Percentiles rank a stretch among this genome's conserved stretches.
Evolutionary conservation across 2,797 vertebrate genomes (phyloP).

Genomic region (Sebastes goodei): DNA sequence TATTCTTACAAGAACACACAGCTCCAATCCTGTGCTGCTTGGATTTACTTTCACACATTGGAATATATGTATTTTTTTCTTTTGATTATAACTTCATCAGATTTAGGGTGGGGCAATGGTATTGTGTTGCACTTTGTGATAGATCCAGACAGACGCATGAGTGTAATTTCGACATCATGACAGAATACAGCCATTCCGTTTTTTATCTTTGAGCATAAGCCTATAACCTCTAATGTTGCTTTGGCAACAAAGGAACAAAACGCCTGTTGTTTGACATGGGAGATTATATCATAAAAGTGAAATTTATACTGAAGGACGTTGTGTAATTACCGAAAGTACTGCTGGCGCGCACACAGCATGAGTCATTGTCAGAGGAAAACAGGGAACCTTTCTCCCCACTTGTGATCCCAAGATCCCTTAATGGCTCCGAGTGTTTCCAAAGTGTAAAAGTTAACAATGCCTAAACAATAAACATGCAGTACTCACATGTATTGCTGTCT

Average conservation of each 20-base stretch:
- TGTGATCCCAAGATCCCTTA: conserved; percentile 46
- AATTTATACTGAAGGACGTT: conserved; percentile 68
- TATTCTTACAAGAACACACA: conserved; percentile 40
- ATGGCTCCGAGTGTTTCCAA: conserved; percentile 55
- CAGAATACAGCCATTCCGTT: conserved; percentile 54
- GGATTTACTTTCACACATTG: conserved; percentile 40
- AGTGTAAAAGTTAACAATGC: conserved; percentile 67
- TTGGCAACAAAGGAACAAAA: conserved; percentile 73
- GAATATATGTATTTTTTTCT: conserved; percentile 33
- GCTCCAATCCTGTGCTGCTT: neutral
- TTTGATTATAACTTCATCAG: conserved; percentile 53
- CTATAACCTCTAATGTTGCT: conserved; percentile 68
- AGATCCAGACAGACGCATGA: conserved; percentile 22
- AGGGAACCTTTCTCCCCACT: conserved; percentile 56
- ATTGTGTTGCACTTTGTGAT: conserved; percentile 52
- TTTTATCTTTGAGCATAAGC: conserved; percentile 41
- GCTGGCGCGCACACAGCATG: conserved; percentile 58
- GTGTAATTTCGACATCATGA: conserved; percentile 47
- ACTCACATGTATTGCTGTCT: conserved; percentile 36
- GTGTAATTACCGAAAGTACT: conserved; percentile 72
- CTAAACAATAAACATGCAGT: conserved; percentile 53
- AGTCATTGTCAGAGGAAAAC: conserved; percentile 71
- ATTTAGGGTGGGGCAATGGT: conserved; percentile 36
- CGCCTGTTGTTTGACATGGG: conserved; percentile 67
- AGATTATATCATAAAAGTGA: conserved; percentile 79